Conservation (phyloP, 2,888 invertebrate genomes). For the Apamea epomidion region DNA sequence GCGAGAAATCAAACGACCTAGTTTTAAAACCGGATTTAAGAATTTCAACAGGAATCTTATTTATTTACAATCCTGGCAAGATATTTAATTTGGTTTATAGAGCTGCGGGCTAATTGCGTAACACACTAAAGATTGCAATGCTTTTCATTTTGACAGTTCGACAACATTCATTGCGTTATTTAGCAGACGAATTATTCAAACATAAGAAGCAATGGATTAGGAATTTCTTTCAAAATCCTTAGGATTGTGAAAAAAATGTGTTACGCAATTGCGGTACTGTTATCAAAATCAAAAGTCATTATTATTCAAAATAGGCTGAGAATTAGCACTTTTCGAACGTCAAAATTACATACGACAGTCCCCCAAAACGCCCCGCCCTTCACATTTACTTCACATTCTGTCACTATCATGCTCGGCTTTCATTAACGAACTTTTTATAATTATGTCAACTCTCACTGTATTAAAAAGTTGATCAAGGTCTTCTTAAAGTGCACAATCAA, state of each 20-base stretch:
- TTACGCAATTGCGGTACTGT: not conserved
- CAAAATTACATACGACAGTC: no score
- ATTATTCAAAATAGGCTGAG: no score
- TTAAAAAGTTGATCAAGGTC: not conserved
- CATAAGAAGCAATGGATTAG: not conserved
- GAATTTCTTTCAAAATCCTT: not conserved
- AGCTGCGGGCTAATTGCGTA: not conserved
- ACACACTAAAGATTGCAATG: not conserved
- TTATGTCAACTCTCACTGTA: not conserved
- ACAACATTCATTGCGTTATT: not conserved
- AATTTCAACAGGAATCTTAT: not conserved
- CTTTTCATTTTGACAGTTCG: not conserved
- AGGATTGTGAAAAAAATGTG: not conserved
- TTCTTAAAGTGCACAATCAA: not conserved
- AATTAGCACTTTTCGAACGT: no score
- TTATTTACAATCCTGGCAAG: slow-evolving; percentile 7
- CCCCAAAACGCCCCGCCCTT: no score
- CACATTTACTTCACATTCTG: no score
- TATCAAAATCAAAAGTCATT: no score
- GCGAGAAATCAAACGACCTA: slow-evolving; percentile 12
- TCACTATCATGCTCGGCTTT: not conserved
- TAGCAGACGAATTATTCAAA: not conserved
- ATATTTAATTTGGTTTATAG: slow-evolving; percentile 1
- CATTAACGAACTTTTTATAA: not conserved
- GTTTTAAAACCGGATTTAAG: slow-evolving; percentile 11